phyloP scores from a whole-genome alignment of 2,113 vertebrate genomes.

The Grammomys dolichurus region DNA sequence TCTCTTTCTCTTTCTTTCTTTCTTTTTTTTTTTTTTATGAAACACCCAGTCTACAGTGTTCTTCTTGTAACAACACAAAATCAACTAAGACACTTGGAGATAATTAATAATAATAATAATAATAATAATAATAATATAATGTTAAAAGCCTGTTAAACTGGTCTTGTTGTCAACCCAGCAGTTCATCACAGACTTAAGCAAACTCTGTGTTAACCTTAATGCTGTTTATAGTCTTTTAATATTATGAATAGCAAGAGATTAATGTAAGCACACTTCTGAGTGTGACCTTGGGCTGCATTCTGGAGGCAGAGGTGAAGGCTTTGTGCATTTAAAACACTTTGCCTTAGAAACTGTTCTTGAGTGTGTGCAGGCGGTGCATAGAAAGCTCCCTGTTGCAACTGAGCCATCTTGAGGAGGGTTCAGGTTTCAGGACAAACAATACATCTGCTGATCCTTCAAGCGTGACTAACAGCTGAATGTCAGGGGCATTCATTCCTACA shows the following conservation, averaged over 20 bases:
- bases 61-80: background rate
- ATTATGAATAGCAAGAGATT: background rate
- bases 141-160: background rate
- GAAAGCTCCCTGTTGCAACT: background rate
- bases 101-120: background rate
- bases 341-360: background rate
- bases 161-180: background rate
- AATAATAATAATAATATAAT: background rate
- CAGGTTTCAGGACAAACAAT: conserved; percentile 56
- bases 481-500: background rate
- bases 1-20: too few species aligned
- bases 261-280: background rate
- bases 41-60: background rate
- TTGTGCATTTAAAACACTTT: background rate
- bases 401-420: background rate
- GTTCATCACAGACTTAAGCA: background rate
- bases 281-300: conserved; percentile 8
- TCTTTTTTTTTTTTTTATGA: too few species aligned
- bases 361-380: background rate
- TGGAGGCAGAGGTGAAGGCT: background rate
- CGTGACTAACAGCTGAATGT: conserved; percentile 10
- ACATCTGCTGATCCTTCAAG: conserved; percentile 45
- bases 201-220: background rate
- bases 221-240: background rate
- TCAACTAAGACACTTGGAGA: background rate